A percentile compares a stretch with the other conserved stretches of the same genome.
Conservation (phyloP, 2,797 vertebrate genomes). For the Rhynchonycteris naso region DNA sequence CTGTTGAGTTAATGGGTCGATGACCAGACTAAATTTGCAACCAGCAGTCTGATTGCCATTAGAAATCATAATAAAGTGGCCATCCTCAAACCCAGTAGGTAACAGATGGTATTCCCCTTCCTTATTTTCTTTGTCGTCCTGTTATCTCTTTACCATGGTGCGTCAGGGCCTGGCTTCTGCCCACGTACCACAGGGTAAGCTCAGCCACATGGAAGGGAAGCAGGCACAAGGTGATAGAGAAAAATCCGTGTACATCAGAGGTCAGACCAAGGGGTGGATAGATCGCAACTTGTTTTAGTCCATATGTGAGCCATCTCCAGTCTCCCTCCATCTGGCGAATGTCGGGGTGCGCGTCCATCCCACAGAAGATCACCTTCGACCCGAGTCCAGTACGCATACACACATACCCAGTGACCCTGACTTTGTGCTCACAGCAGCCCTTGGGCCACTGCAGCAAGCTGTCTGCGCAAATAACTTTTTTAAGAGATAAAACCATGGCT, state of each 20-base stretch:
- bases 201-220: background rate
- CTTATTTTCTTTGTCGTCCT: background rate
- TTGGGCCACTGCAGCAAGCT: background rate
- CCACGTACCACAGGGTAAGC: background rate
- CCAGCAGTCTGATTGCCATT: background rate
- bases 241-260: background rate
- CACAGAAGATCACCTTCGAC: background rate
- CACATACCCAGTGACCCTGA: background rate
- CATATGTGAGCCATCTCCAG: background rate
- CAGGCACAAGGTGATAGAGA: background rate
- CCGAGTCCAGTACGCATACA: fast-evolving
- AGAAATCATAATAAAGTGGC: constrained; percentile 10
- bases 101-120: background rate
- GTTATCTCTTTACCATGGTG: background rate
- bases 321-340: background rate
- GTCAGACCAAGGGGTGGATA: too few relatives aligned
- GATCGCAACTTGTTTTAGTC: background rate
- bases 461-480: background rate
- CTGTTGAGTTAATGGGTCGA: background rate
- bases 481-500: background rate
- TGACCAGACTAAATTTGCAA: background rate
- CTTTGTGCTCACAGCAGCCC: background rate
- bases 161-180: background rate
- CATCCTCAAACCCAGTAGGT: background rate
- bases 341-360: background rate